These are phyloP conservation scores for Anguilla megastoma DNA, from an alignment of 2,797 vertebrate genomes.

Conservation along the genomic window DNA sequence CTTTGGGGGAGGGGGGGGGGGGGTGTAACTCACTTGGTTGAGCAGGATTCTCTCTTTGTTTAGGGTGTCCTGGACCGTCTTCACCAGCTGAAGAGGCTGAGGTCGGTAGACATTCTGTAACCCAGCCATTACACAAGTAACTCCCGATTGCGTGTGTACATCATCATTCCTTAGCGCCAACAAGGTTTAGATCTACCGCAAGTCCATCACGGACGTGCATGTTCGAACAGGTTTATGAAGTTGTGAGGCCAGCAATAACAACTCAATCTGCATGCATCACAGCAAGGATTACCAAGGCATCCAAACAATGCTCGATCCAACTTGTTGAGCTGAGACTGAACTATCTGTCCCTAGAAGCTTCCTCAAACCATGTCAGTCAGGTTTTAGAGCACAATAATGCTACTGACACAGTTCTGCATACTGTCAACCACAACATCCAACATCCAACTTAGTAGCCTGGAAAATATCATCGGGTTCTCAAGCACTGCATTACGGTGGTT, in stretches of 20 bases:
- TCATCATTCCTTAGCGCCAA: neutral
- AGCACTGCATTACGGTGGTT: neutral
- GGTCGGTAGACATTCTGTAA: conserved; percentile 71
- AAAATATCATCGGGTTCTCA: neutral
- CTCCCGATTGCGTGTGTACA: neutral
- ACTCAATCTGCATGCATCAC: neutral
- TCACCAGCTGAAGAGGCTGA: conserved; percentile 79
- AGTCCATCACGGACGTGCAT: neutral
- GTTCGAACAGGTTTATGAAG: neutral
- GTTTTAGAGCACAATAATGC: neutral
- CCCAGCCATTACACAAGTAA: conserved; percentile 29
- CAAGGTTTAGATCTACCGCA: neutral
- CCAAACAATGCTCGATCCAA: neutral
- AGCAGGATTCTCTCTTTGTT: conserved; percentile 80
- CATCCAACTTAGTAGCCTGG: neutral
- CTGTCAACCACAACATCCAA: neutral
- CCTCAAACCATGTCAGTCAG: neutral
- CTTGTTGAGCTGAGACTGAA: neutral
- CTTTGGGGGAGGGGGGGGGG: neutral
- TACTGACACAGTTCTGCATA: neutral
- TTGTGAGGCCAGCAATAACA: neutral
- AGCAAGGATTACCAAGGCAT: neutral
- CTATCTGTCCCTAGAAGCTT: neutral
- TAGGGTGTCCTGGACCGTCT: conserved; percentile 77
- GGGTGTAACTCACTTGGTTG: conserved; percentile 46